Evolutionary conservation across 2,888 invertebrate genomes (phyloP).

Genomic region (Melikaiella ostensackeni): DNA sequence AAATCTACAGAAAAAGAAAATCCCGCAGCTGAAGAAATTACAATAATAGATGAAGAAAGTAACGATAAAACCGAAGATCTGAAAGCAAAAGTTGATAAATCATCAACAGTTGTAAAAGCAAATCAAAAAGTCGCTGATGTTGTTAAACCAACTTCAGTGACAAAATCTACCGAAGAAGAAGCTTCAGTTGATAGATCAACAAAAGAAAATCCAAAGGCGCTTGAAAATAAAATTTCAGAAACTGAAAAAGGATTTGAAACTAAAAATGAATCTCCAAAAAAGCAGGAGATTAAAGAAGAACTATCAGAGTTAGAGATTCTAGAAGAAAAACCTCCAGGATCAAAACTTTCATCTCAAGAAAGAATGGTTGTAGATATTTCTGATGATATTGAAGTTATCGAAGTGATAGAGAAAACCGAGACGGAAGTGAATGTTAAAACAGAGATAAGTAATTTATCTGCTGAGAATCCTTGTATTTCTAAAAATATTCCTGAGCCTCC

Average conservation of each 20-base stretch:
- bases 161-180: background rate
- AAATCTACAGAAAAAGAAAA: background rate
- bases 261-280: background rate
- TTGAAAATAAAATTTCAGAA: background rate
- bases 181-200: background rate
- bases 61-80: background rate
- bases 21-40: background rate
- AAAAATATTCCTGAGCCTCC: background rate
- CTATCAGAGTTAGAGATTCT: background rate
- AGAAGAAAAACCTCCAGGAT: background rate
- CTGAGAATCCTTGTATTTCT: background rate
- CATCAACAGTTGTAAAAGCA: background rate
- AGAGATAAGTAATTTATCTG: background rate
- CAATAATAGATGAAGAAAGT: background rate
- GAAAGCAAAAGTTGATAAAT: background rate
- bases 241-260: background rate
- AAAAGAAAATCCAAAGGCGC: background rate
- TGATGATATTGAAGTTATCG: conserved; percentile 1
- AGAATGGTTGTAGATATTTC: background rate
- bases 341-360: background rate
- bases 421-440: background rate
- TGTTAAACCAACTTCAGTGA: background rate
- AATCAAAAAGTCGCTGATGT: background rate
- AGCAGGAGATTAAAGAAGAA: background rate
- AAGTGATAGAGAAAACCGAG: background rate